Conservation (phyloP, 2,797 vertebrate genomes). For the Microcaecilia unicolor region DNA sequence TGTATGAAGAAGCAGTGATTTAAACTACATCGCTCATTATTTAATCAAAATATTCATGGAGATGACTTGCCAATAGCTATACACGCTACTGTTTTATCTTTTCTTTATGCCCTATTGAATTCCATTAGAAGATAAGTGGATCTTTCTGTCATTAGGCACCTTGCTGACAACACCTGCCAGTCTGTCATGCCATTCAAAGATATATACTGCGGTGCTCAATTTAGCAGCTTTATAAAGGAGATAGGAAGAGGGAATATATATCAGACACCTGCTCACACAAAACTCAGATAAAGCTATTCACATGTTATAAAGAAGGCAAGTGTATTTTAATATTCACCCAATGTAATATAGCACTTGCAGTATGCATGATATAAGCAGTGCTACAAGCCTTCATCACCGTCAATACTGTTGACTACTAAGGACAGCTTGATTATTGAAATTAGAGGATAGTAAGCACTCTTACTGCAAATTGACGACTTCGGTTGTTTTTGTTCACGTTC, state of each 20-base stretch:
- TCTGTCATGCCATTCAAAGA: slow-evolving; percentile 36
- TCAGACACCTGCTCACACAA: slow-evolving; percentile 29
- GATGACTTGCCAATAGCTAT: slow-evolving; percentile 29
- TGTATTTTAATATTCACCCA: too few relatives aligned
- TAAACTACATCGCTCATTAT: slow-evolving; percentile 8
- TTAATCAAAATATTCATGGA: slow-evolving; percentile 17
- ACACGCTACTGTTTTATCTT: slow-evolving; percentile 18
- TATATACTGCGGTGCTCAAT: slow-evolving; percentile 19
- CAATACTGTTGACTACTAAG: too few relatives aligned
- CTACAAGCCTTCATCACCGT: too few relatives aligned
- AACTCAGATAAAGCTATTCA: slow-evolving; percentile 12
- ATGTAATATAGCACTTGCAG: too few relatives aligned
- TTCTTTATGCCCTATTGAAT: slow-evolving; percentile 37
- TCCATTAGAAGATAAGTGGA: slow-evolving; percentile 34
- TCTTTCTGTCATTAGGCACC: slow-evolving; percentile 29
- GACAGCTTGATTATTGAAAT: too few relatives aligned
- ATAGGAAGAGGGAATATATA: slow-evolving; percentile 20
- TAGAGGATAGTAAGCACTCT: too few relatives aligned
- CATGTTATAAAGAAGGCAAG: background rate
- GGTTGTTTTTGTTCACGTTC: too few relatives aligned
- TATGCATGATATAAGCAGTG: too few relatives aligned
- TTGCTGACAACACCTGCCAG: slow-evolving; percentile 53
- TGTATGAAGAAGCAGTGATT: slow-evolving; percentile 1
- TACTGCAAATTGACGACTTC: too few relatives aligned
- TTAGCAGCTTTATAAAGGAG: slow-evolving; percentile 37